Conservation (phyloP, 2,113 vertebrate species). For the Calypte anna region DNA sequence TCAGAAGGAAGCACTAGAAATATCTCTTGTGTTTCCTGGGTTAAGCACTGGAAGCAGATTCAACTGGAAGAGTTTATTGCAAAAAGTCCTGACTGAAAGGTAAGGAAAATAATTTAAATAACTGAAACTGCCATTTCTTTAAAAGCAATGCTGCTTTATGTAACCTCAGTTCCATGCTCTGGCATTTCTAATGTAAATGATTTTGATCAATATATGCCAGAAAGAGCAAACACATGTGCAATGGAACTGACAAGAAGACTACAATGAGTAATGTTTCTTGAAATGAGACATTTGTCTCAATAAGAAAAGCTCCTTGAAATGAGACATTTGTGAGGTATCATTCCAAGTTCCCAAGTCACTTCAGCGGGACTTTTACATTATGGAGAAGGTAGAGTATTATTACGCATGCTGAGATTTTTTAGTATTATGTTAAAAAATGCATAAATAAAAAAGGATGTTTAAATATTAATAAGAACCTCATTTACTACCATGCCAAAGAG, state of each 20-base stretch:
- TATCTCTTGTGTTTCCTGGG: neutral
- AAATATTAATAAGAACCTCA: slow-evolving; percentile 13
- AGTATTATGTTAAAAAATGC: neutral
- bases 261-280: neutral
- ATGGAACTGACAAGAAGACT: neutral
- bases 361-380: neutral
- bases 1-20: neutral
- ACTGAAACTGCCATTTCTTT: neutral
- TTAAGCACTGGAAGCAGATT: neutral
- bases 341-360: neutral
- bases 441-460: neutral
- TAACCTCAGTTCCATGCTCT: neutral
- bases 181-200: neutral
- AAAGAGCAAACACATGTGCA: neutral
- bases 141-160: neutral
- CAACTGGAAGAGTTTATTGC: neutral
- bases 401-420: neutral
- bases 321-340: neutral
- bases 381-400: neutral
- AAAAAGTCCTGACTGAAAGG: neutral
- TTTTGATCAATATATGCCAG: neutral
- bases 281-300: neutral
- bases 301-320: neutral
- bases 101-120: neutral
- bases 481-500: neutral